A percentile compares a stretch with the other conserved stretches of the same genome.
Conservation (phyloP, 2,797 vertebrate species). For the Tadarida brasiliensis region DNA sequence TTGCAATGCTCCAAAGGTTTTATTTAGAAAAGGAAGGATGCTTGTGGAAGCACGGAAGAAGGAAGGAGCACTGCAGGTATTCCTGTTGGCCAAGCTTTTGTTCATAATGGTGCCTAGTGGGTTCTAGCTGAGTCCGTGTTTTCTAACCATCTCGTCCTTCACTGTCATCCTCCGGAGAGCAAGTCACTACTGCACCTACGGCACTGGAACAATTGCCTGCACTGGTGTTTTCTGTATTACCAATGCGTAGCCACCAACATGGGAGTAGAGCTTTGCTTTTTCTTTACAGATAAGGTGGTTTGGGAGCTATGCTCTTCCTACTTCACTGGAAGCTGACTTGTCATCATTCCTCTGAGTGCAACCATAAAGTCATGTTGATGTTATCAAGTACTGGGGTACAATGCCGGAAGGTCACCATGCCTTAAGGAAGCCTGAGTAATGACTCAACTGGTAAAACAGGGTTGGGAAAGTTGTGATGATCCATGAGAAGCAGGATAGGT, state of each 20-base stretch:
- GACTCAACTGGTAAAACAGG: conserved; percentile 33
- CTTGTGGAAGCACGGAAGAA: neutral
- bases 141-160: neutral
- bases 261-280: neutral
- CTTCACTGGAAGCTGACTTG: conserved; percentile 2
- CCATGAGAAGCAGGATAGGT: neutral
- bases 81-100: neutral
- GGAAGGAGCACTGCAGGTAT: neutral
- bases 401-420: neutral
- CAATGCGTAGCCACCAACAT: neutral
- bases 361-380: neutral
- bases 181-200: neutral
- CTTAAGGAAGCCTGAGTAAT: neutral
- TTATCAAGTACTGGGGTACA: neutral
- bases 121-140: neutral
- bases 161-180: neutral
- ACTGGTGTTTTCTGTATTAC: neutral
- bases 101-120: neutral
- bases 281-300: neutral
- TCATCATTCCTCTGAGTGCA: neutral
- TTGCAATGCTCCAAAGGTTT: neutral
- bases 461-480: conserved; percentile 35
- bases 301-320: neutral
- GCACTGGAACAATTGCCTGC: neutral
- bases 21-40: neutral